Conservation (phyloP, 1,140 invertebrate genomes). For the Pseudomyrmex dendroicus region DNA sequence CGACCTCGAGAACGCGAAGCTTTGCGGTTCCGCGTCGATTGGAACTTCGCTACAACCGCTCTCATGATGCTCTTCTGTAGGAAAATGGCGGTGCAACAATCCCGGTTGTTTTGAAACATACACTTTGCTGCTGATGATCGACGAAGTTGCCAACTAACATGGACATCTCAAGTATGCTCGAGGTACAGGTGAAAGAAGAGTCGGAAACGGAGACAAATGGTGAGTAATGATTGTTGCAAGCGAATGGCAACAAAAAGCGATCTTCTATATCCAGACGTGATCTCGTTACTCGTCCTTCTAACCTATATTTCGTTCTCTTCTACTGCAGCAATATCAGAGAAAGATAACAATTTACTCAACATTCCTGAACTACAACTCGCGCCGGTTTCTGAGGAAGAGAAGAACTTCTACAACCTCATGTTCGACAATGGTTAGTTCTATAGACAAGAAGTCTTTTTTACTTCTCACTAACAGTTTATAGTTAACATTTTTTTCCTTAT, state of each 20-base stretch:
- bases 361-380: not conserved
- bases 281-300: slow-evolving; percentile 1
- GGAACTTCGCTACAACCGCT: too few species aligned
- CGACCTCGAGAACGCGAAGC: not conserved
- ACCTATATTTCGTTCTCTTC: slow-evolving; percentile 50
- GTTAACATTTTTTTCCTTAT: not conserved
- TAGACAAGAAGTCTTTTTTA: not conserved
- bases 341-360: slow-evolving; percentile 51
- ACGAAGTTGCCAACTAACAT: slow-evolving; percentile 35
- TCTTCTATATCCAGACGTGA: not conserved
- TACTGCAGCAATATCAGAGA: slow-evolving; percentile 74
- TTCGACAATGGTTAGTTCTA: slow-evolving; percentile 76
- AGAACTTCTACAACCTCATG: slow-evolving; percentile 77
- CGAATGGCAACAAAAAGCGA: not conserved
- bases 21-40: not conserved
- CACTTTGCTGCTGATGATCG: not conserved
- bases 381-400: slow-evolving; percentile 75
- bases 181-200: slow-evolving; percentile 81
- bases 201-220: slow-evolving; percentile 42
- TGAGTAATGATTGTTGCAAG: too few species aligned
- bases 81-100: slow-evolving; percentile 76
- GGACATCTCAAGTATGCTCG: slow-evolving; percentile 83
- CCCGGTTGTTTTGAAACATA: slow-evolving; percentile 73
- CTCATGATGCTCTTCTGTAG: slow-evolving; percentile 31
- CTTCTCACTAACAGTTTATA: not conserved